A percentile compares a stretch with the other conserved stretches of the same genome.
Evolutionary conservation across 2,888 invertebrate genomes (phyloP).

Genomic region (Scaptomyza flava): DNA sequence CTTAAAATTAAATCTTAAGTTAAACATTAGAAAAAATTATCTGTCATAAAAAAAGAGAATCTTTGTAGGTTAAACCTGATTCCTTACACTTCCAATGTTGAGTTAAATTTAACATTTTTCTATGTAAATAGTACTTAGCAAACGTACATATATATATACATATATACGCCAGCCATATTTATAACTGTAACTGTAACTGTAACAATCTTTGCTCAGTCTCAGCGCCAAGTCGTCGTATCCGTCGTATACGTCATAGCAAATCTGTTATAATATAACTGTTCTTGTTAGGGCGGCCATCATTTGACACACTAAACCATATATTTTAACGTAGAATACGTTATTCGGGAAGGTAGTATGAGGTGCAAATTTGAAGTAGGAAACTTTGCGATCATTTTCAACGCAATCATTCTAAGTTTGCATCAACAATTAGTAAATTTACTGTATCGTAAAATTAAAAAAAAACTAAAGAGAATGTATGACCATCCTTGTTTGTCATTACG

Average conservation of each 20-base stretch:
- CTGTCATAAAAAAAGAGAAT: constrained; percentile 4
- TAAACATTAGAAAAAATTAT: constrained; percentile 28
- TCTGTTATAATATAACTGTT: neutral
- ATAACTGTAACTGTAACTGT: constrained; percentile 36
- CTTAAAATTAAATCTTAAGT: constrained; percentile 33
- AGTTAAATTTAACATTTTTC: constrained; percentile 8
- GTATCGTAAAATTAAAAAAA: too few species aligned
- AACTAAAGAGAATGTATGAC: too few species aligned
- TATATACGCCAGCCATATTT: too few species aligned
- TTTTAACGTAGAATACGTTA: too few species aligned
- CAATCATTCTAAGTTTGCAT: too few species aligned
- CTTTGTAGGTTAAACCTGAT: constrained; percentile 28
- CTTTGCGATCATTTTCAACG: too few species aligned
- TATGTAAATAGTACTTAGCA: constrained; percentile 31
- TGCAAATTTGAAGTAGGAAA: too few species aligned
- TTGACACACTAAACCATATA: neutral
- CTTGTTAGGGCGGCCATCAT: constrained; percentile 6
- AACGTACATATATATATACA: too few species aligned
- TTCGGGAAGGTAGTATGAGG: too few species aligned
- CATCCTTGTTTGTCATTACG: too few species aligned
- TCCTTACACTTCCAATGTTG: neutral
- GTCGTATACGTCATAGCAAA: constrained; percentile 12
- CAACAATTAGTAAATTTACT: too few species aligned
- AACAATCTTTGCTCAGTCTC: constrained; percentile 58
- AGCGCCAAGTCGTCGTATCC: constrained; percentile 24